A percentile compares a stretch with the other conserved stretches of the same genome.
These are phyloP conservation scores for Sciurus niger DNA, from an alignment of 2,113 vertebrate genomes.

Conservation along the genomic window DNA sequence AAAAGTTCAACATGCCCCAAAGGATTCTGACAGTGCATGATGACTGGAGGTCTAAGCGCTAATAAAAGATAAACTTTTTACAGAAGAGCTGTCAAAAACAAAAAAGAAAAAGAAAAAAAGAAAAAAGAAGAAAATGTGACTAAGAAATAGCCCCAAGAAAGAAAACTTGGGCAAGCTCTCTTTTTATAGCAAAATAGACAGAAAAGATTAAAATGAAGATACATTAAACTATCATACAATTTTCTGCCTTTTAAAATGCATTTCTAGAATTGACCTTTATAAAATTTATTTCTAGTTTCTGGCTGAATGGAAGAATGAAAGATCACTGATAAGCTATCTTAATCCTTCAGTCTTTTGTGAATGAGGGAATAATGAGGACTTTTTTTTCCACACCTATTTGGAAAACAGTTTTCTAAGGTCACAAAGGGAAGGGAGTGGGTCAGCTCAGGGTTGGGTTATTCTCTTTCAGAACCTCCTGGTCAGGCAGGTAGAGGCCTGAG, in stretches of 20 bases:
- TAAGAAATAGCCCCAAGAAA: slow-evolving; percentile 61
- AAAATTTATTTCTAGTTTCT: slow-evolving; percentile 64
- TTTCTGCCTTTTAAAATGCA: slow-evolving; percentile 48
- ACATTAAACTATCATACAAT: slow-evolving; percentile 56
- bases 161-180: slow-evolving; percentile 13
- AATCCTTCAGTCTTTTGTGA: slow-evolving; percentile 41
- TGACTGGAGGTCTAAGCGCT: slow-evolving; percentile 75
- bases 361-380: neutral
- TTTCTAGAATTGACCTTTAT: slow-evolving; percentile 75
- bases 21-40: slow-evolving; percentile 65
- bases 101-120: slow-evolving; percentile 45
- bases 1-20: slow-evolving; percentile 78
- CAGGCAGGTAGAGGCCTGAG: neutral
- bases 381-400: neutral
- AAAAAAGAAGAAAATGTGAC: slow-evolving; percentile 53
- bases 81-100: slow-evolving; percentile 68
- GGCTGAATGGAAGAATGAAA: slow-evolving; percentile 37
- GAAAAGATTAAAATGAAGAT: slow-evolving; percentile 70
- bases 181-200: slow-evolving; percentile 61
- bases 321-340: slow-evolving; percentile 38
- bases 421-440: neutral
- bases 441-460: neutral
- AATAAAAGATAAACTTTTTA: slow-evolving; percentile 84
- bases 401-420: slow-evolving; percentile 47
- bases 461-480: neutral